These are phyloP conservation scores for Marcusenius ussheri DNA, from an alignment of 2,113 vertebrate species.

Conservation along the genomic window DNA sequence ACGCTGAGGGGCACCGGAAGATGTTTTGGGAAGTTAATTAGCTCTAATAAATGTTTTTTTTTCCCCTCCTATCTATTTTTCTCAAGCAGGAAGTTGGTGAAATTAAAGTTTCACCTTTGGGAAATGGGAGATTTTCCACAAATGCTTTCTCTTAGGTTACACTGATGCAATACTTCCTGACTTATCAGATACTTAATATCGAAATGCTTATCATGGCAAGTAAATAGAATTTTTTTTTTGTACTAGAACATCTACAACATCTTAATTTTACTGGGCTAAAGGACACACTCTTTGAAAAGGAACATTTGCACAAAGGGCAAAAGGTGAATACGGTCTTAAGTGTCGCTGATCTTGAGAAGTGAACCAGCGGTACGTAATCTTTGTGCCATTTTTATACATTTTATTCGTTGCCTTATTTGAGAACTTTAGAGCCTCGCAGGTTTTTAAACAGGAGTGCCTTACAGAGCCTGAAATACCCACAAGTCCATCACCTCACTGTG, in stretches of 20 bases:
- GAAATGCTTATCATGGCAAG: background rate
- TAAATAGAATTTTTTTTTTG: background rate
- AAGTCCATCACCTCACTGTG: background rate
- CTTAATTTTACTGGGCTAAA: background rate
- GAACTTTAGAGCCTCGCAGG: background rate
- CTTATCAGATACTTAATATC: background rate
- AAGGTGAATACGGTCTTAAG: background rate
- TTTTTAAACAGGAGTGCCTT: conserved; percentile 15
- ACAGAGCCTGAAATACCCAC: background rate
- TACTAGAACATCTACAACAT: background rate
- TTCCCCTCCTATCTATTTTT: conserved; percentile 21
- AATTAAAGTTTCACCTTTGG: background rate
- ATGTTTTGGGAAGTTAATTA: background rate
- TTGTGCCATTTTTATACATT: background rate
- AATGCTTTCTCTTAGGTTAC: background rate
- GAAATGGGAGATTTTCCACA: background rate
- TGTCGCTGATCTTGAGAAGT: background rate
- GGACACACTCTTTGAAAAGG: background rate
- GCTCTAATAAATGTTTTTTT: background rate
- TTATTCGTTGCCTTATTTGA: background rate
- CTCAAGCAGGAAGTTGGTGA: background rate
- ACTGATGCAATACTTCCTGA: background rate
- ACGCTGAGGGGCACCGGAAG: background rate
- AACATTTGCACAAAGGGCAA: background rate
- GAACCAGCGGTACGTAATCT: background rate